Evolutionary conservation across 2,797 vertebrate genomes (phyloP), one percentile per base, ranked within the genome.

Genomic region (Ambastaia sidthimunki): DNA sequence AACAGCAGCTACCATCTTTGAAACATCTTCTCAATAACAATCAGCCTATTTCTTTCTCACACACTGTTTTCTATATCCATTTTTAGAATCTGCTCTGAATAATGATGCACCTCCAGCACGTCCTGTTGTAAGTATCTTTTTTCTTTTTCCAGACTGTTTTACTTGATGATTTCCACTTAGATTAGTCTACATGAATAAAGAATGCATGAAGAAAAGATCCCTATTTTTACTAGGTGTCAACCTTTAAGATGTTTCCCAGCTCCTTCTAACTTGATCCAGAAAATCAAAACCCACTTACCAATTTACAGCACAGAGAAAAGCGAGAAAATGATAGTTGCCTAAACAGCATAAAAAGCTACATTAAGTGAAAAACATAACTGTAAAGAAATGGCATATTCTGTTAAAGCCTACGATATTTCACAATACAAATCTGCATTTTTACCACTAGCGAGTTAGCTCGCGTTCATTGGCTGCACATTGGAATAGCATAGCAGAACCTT

Each of bases 381-480:
- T 73, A 73, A 87, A 88, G 85, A 85, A 87, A 83, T 84, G 62
- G 81, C 31, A 68, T 81, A 85, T 78, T 85, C 76, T 76, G 72
- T 86, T 44, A 86, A 90, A 88, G 88, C 81, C 85, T 54, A 88
- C 86, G 85, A 85, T 86, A 88, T 72, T 86, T 70, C 82, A 80
- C 71, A 88, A 66, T 77, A 81, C 85, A 88, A 31, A 81, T 88
- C 75, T 85, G 80, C 50, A 50, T 85, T 85, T 87, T 80, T 80
- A 73, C 78, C 71, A 83, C 77, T 76, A 47, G 86, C 89, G 83
- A 85, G 82, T 18, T 76, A 74, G 83, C 84, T 85, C 86, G 71
- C 86, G 80, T 86, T 88, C 84, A 85, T 78, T 83, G 78, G 82
- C 87, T 83, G 88, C 86, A 78, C 59, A 28, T 76, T 65, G 71